Percentiles rank a stretch among this genome's conserved stretches.
Evolutionary conservation across 92 coral and sea anemone species (phyloP).

Genomic region (Umimayanthus kanabou): DNA sequence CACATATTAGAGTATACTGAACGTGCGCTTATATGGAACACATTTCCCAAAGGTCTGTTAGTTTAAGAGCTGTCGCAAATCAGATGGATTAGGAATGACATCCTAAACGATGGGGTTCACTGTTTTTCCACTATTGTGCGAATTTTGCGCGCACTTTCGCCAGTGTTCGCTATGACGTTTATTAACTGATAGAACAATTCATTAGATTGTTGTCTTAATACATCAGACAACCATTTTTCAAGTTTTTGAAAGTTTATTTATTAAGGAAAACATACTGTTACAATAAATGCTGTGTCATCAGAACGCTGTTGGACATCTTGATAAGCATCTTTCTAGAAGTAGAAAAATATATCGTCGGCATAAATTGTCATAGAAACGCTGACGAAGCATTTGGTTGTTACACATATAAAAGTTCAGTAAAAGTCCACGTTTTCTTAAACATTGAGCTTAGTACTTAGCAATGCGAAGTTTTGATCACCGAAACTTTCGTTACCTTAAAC

Average conservation of each 20-base stretch:
- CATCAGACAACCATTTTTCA: not conserved
- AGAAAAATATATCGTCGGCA: not conserved
- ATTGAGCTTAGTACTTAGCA: not conserved
- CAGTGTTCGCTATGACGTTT: not conserved
- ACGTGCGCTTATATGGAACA: no score
- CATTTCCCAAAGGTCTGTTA: not conserved
- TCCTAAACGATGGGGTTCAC: not conserved
- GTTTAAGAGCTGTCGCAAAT: no score
- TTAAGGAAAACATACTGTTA: not conserved
- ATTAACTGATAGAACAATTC: no score
- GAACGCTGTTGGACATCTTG: not conserved
- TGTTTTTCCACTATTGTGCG: not conserved
- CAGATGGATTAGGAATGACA: not conserved
- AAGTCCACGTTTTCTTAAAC: no score
- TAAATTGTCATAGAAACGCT: not conserved
- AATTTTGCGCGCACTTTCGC: not conserved
- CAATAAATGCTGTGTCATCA: not conserved
- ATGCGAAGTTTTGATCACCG: not conserved
- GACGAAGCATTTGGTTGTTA: no score
- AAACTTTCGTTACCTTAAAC: not conserved
- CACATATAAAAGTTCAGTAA: not conserved
- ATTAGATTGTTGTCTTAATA: no score
- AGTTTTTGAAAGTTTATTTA: not conserved
- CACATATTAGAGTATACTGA: not conserved
- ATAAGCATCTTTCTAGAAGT: not conserved